Base-by-base conservation (phyloP, 2,888 invertebrate genomes). In the Megastigmus dorsalis region DNA sequence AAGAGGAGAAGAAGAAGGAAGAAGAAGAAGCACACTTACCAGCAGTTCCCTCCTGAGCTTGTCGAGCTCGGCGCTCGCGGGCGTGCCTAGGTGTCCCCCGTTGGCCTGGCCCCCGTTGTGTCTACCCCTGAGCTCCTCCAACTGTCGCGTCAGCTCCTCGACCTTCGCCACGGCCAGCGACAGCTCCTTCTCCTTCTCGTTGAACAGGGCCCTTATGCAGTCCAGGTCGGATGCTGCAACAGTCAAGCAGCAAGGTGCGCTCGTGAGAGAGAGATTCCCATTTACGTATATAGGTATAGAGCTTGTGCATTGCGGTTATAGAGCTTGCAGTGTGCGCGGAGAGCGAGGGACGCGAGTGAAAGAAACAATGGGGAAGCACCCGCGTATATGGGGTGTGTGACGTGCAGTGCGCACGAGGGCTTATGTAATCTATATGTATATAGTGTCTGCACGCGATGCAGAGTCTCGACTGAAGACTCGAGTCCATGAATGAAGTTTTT, bases 121-220 rank as follows among this genome's bases (percentile, higher is more conserved):
- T 57, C 84, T 84, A 48, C 91, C 91, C 74, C 95, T 90, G 81
- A 99, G 89, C 85, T 98, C 97, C 88, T 99, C 98, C 80, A 99
- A 91, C 89, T 99, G 98, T 82, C 95, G 90, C 78, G 97, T 97
- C 86, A 99, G 91, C 89, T 97, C 97, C 86, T 99, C 98, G 85
- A 98, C 98, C 90, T 97, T 97, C 84, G 96, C 95, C 86, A 98
- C 97, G n/a, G 98, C 98, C 91, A 97, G 90, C 71, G 97, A 95
- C 77, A 99, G 90, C 89, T 98, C 98, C 89, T 97, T 97, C 88
- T 98, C 98, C 88, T 98, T 98, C 88, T 98, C 97, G 91, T 96
- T 97, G 92, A 98, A 98, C 75, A 98, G 91, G 79, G 97, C 95
- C 84, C 97, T 93, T 88, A 97, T 97, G 80, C 97, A 96, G 90